Base-by-base conservation (phyloP, 2,797 vertebrate genomes). In the Coracias cyanogaster region DNA sequence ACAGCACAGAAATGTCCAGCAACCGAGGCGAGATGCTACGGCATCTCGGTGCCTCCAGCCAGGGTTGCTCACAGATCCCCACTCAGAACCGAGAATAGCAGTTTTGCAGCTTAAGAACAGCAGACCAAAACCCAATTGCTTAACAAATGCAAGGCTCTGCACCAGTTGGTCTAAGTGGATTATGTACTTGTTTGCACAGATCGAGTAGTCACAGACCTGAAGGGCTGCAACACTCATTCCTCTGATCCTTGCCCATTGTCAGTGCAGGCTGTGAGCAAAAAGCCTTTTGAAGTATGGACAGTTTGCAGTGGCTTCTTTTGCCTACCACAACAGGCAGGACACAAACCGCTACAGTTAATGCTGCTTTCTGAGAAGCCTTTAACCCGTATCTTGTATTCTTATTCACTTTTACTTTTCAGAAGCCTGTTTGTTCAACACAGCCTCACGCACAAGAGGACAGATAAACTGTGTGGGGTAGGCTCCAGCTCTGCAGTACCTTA, bases 371-470 rank as follows among this genome's bases (percentile, higher is more conserved):
- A 77, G 73, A 81, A 84, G 39, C 14, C 31, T 85, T 79, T 37
- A 57, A 33, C 5, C 7, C 13, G 1, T 17, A 49, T 35, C 1
- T 39, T 45, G 8, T 6, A 49, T 31, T n/a, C 31, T 78, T 62
- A 66, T 13, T 89, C 14, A 45, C 3, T 17, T 15, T 18, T 46
- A 6, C 10, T 51, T 84, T 48, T 35, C 55, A 67, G 60, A 78
- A 86, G 16, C 31, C 15, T 1, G 2, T n/a, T 71, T 55, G 17
- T 37, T 57, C 66, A 89, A 43, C 6, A 12, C 0, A 76, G 8
- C 31, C 24, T 70, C 29, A 35, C 0, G 0, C 35, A 31, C n/a
- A 54, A 46, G 21, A 69, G 5, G 7, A 25, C 10, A 77, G 24
- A 55, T 9, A 28, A 83, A 45, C 13, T 72, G n/a, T 19, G 39